phyloP scores from a whole-genome alignment of 2,797 vertebrate genomes.

The Champsocephalus esox region DNA sequence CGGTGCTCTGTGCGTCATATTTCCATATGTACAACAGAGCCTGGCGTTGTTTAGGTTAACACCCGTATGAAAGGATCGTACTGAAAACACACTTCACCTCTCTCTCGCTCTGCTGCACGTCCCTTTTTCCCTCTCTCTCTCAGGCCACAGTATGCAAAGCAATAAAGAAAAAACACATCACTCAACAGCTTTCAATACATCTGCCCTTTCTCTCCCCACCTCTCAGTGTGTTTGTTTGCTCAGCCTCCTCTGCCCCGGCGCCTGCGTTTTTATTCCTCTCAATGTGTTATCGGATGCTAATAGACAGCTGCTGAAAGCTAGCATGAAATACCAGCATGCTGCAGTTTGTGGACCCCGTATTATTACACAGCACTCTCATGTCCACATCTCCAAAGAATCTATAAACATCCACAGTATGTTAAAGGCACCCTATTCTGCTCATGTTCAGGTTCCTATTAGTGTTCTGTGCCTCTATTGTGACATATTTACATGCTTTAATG shows the following conservation, averaged over 20 bases:
- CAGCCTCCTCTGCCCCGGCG: slow-evolving; percentile 55
- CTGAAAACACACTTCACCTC: slow-evolving; percentile 21
- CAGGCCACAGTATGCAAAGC: slow-evolving; percentile 53
- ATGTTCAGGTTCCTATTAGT: no score
- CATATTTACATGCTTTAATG: no score
- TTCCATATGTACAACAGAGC: slow-evolving; percentile 34
- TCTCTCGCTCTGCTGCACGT: not conserved
- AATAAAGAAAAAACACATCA: slow-evolving; percentile 69
- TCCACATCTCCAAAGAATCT: not conserved
- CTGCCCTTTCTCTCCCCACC: slow-evolving; percentile 45
- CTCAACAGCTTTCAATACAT: slow-evolving; percentile 74
- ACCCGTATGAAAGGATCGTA: slow-evolving; percentile 41
- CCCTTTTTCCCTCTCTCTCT: slow-evolving; percentile 21
- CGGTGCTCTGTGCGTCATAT: slow-evolving; percentile 21
- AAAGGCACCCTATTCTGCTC: no score
- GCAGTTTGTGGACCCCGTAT: slow-evolving; percentile 19
- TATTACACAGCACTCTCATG: slow-evolving; percentile 13
- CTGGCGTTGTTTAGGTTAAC: slow-evolving; percentile 43
- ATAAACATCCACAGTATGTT: no score
- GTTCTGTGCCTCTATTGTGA: no score
- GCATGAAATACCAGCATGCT: slow-evolving; percentile 50
- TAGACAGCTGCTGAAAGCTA: slow-evolving; percentile 73
- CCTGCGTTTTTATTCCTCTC: slow-evolving; percentile 54
- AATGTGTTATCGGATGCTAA: slow-evolving; percentile 61
- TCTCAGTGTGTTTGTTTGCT: slow-evolving; percentile 71